Base-by-base conservation (phyloP, 2,797 vertebrate species). In the Myotis pilosus region DNA sequence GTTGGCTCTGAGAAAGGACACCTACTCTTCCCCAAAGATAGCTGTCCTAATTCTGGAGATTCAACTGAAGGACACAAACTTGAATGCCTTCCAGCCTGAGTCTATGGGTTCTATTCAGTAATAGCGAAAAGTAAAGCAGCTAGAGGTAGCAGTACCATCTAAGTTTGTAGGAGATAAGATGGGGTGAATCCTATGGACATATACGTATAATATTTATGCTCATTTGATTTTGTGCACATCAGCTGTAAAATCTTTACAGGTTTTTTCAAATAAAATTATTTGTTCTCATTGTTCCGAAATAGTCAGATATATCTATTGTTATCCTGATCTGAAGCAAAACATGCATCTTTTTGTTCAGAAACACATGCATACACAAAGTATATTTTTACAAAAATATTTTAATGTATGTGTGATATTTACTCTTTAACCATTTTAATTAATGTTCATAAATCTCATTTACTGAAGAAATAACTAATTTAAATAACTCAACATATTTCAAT, bases 341-440 rank as follows among this genome's bases (percentile, higher is more conserved):
- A 22, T 11, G 41, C 25, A 6, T 1, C 6, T 33, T 41, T 53
- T 91, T 76, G 7, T 44, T 66, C 82, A 81, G 75, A 85, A 94
- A 87, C 36, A 64, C 3, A 66, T 11, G 5, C 3, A 55, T 0
- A 30, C 5, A 93, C 20, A 89, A 2, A 30, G 68, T 62, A 11
- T 81, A 33, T 19, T 75, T 92, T 86, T 47, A 76, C 80, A 20
- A 69, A 86, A 75, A 68, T 53, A 2, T 49, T 94, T 94, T 71
- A 66, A 91, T n/a, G 4, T 7, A n/a, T 8, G 4, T 41, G 2
- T 71, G 66, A 62, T 17, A 44, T 75, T 87, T 91, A 41, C 8
- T 66, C 11, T 74, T 49, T 90, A 92, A 51, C 38, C 91, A 53
- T 85, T 88, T 86, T 81, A 84, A 79, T 85, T 85, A 84, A 23